Evolutionary conservation across 2,113 vertebrate genomes (phyloP).

Genomic region (Amia ocellicauda): DNA sequence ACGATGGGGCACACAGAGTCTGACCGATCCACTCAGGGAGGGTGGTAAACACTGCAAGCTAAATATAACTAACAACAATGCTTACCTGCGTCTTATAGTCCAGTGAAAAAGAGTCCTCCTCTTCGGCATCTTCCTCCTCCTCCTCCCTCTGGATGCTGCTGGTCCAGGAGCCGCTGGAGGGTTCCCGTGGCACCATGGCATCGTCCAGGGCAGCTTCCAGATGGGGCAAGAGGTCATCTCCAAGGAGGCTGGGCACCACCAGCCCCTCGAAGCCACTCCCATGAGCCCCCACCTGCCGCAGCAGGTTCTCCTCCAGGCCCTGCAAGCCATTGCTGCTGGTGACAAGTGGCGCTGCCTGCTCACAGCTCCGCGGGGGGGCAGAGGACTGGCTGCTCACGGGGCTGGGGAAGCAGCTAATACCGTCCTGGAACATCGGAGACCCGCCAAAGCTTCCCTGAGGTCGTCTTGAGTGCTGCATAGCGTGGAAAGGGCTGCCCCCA

Average conservation of each 20-base stretch:
- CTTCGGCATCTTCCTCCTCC: conserved; percentile 9
- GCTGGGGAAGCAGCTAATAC: conserved; percentile 71
- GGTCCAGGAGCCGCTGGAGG: conserved; percentile 54
- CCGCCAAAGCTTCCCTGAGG: conserved; percentile 79
- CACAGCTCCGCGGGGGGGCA: conserved; percentile 45
- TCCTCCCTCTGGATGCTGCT: conserved; percentile 36
- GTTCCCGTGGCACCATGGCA: conserved; percentile 50
- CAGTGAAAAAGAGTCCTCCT: conserved; percentile 34
- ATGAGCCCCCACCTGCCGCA: conserved; percentile 77
- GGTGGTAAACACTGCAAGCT: too few species aligned
- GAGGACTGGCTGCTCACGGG: conserved; percentile 44
- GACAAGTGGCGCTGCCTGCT: conserved; percentile 24
- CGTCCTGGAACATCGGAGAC: conserved; percentile 82
- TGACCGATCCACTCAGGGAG: too few species aligned
- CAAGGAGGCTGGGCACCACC: conserved; percentile 83
- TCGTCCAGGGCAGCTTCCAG: conserved; percentile 80
- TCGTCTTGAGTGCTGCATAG: conserved; percentile 75
- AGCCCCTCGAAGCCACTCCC: conserved; percentile 78
- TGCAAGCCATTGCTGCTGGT: conserved; percentile 76
- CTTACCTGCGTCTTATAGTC: conserved; percentile 56
- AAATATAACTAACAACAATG: background rate
- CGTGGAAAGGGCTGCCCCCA: conserved; percentile 78
- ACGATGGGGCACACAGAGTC: too few species aligned
- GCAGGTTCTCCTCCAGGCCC: conserved; percentile 76
- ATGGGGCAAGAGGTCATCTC: conserved; percentile 84